Evolutionary conservation across 1,140 invertebrate species (phyloP).

Genomic region (Zaprionus vittiger): DNA sequence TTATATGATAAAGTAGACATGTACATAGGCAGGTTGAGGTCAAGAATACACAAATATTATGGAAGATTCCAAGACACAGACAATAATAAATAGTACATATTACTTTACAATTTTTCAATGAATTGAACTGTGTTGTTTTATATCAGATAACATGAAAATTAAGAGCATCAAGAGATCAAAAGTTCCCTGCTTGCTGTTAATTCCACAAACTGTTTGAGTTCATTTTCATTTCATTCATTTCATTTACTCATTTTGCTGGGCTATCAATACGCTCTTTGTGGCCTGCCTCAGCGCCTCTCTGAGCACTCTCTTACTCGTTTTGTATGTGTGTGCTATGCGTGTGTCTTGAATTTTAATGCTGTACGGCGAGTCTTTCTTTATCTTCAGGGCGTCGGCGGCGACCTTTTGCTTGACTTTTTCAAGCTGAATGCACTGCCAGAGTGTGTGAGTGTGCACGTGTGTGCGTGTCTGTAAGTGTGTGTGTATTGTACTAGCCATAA

Average conservation of each 20-base stretch:
- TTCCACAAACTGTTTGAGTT: slow-evolving; percentile 46
- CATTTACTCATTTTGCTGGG: slow-evolving; percentile 54
- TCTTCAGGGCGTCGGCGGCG: slow-evolving; percentile 55
- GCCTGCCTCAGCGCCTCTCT: slow-evolving; percentile 21
- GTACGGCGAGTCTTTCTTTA: slow-evolving; percentile 26
- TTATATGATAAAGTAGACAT: no score
- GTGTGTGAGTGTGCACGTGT: neutral
- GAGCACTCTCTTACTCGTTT: neutral
- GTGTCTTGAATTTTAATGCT: slow-evolving; percentile 54
- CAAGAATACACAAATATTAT: no score
- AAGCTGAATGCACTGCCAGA: slow-evolving; percentile 13
- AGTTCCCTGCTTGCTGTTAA: neutral
- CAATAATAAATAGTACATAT: neutral
- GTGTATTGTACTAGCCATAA: slow-evolving; percentile 28
- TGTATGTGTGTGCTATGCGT: slow-evolving; percentile 11
- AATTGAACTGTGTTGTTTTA: neutral
- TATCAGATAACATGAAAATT: neutral
- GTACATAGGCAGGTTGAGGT: no score
- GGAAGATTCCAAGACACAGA: no score
- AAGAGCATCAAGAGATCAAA: slow-evolving; percentile 5
- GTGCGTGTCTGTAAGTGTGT: slow-evolving; percentile 6
- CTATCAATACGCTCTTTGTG: slow-evolving; percentile 61
- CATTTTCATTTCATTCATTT: slow-evolving; percentile 41
- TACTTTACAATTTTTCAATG: neutral
- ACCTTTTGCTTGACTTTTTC: slow-evolving; percentile 57